Percentiles rank a stretch among this genome's conserved stretches.
Conservation (phyloP, 2,888 invertebrate genomes). For the Oscheius myriophilus region DNA sequence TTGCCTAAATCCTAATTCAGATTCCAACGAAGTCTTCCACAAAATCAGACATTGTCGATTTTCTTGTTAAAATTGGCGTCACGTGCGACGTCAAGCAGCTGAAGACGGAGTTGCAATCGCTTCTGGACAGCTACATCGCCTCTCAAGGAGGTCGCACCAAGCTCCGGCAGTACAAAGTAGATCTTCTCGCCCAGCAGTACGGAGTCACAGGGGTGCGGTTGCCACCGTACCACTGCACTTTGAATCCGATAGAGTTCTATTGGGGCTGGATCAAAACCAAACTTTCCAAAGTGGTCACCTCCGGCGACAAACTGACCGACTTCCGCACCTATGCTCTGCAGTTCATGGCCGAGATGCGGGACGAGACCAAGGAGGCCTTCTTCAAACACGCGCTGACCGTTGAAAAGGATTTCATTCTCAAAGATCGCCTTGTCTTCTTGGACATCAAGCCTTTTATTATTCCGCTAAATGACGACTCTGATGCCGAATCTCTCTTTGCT, state of each 20-base stretch:
- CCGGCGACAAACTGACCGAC: neutral
- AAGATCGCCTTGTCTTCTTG: neutral
- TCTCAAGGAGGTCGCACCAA: neutral
- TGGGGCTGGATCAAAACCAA: slow-evolving; percentile 8
- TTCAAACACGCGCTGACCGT: too few relatives aligned
- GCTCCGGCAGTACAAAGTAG: neutral
- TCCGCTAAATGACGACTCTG: neutral
- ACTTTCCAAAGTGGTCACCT: neutral
- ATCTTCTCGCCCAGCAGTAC: neutral
- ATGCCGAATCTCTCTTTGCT: neutral
- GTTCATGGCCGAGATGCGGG: neutral
- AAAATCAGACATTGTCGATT: neutral
- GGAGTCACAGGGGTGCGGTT: neutral
- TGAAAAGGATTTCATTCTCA: neutral
- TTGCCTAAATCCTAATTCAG: neutral
- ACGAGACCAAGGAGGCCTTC: neutral
- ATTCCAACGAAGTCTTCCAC: neutral
- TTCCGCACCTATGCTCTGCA: neutral
- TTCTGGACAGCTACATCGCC: neutral
- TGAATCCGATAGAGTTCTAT: slow-evolving; percentile 1
- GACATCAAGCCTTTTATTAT: neutral
- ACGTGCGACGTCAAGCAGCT: neutral
- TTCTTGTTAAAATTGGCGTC: neutral
- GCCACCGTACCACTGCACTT: neutral
- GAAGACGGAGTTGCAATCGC: neutral